phyloP scores from a whole-genome alignment of 2,797 vertebrate genomes.

The Bucorvus abyssinicus region DNA sequence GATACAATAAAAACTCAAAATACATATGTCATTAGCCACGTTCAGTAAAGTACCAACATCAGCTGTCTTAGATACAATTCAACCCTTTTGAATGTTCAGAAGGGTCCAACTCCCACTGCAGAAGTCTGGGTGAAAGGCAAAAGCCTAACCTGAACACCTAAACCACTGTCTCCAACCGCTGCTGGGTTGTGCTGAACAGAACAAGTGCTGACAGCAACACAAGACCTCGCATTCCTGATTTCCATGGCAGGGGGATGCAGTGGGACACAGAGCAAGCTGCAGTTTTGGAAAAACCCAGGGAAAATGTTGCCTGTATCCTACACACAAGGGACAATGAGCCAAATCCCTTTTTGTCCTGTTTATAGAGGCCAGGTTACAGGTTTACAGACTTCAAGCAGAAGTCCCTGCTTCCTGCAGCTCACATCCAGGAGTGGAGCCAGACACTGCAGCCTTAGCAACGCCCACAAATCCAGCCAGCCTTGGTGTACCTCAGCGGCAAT shows the following conservation, averaged over 20 bases:
- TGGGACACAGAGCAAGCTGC: neutral
- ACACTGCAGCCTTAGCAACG: neutral
- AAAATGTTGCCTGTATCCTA: neutral
- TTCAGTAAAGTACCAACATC: neutral
- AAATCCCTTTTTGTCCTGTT: neutral
- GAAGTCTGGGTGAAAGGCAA: neutral
- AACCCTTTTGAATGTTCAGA: neutral
- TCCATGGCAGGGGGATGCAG: neutral
- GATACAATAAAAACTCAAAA: neutral
- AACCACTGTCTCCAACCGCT: neutral
- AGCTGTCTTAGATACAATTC: neutral
- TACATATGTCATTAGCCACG: neutral
- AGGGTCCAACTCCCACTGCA: neutral
- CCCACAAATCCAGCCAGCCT: neutral
- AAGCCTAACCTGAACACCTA: neutral
- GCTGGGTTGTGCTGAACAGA: neutral
- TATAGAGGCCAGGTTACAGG: neutral
- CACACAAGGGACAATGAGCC: neutral
- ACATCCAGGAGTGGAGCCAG: neutral
- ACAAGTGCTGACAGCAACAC: neutral
- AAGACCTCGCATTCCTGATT: neutral
- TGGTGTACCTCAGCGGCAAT: neutral
- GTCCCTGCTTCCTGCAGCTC: neutral
- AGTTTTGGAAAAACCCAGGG: neutral
- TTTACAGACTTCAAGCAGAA: neutral